A percentile compares a stretch with the other conserved stretches of the same genome.
These are phyloP conservation scores for Pangasius sanitwongsei DNA, from an alignment of 2,797 vertebrate genomes.

Conservation along the genomic window DNA sequence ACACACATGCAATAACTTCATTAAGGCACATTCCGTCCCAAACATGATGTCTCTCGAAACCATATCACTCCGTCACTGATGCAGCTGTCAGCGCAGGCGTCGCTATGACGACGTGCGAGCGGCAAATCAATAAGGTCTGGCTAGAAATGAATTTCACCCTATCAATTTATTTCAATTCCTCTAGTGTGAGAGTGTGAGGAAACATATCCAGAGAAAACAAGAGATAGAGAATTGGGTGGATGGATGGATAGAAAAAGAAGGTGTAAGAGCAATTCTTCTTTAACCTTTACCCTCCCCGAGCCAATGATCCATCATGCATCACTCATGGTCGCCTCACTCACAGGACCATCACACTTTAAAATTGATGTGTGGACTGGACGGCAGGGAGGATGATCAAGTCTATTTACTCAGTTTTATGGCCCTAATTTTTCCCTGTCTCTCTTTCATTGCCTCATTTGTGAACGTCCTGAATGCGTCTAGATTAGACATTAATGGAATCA, in stretches of 20 bases:
- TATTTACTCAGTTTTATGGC: slow-evolving; percentile 63
- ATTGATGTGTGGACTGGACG: slow-evolving; percentile 50
- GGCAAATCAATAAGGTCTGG: slow-evolving; percentile 63
- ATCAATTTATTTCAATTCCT: slow-evolving; percentile 52
- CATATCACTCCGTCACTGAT: not conserved
- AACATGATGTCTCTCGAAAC: not conserved
- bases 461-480: slow-evolving; percentile 66
- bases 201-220: slow-evolving; percentile 55
- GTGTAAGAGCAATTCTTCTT: slow-evolving; percentile 86
- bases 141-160: slow-evolving; percentile 72
- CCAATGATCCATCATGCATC: slow-evolving; percentile 69
- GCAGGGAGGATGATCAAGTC: slow-evolving; percentile 45
- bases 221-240: not conserved
- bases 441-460: slow-evolving; percentile 53
- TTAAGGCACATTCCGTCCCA: not conserved
- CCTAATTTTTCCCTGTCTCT: slow-evolving; percentile 57
- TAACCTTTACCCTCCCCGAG: slow-evolving; percentile 79
- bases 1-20: not conserved
- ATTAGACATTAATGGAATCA: slow-evolving; percentile 68
- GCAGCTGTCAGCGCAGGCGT: slow-evolving; percentile 43
- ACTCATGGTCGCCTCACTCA: slow-evolving; percentile 44
- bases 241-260: slow-evolving; percentile 57
- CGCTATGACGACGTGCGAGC: slow-evolving; percentile 60
- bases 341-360: slow-evolving; percentile 56
- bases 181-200: slow-evolving; percentile 58